Conservation (phyloP, 2,888 invertebrate genomes). For the Tetragonula carbonaria region DNA sequence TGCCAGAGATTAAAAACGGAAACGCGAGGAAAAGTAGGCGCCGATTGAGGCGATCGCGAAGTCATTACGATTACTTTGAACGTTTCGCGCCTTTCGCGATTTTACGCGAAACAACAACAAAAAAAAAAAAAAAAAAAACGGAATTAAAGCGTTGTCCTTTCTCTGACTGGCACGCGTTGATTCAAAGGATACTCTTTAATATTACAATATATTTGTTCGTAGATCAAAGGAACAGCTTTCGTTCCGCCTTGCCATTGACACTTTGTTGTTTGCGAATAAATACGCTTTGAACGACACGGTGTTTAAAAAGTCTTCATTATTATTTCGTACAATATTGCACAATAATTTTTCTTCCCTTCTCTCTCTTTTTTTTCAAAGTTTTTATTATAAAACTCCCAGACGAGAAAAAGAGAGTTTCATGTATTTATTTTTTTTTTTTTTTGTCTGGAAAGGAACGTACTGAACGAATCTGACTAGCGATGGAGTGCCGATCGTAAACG, state of each 20-base stretch:
- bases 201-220: constrained; percentile 12
- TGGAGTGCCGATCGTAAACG: background rate
- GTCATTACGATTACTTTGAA: constrained; percentile 26
- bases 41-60: constrained; percentile 29
- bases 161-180: background rate
- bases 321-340: background rate
- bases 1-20: constrained; percentile 7
- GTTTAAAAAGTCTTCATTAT: background rate
- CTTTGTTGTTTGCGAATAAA: background rate
- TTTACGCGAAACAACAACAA: background rate
- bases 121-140: background rate
- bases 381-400: background rate
- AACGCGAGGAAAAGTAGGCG: constrained; percentile 10
- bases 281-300: background rate
- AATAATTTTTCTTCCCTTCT: background rate
- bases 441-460: background rate
- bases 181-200: constrained; percentile 26
- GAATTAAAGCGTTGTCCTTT: constrained; percentile 5
- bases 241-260: background rate
- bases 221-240: constrained; percentile 6
- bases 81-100: background rate
- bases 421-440: background rate
- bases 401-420: background rate
- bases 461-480: background rate
- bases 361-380: background rate